Evolutionary conservation across 2,888 invertebrate species (phyloP), one percentile per base, ranked within the genome.

Genomic region (Gymnocheta viridis): DNA sequence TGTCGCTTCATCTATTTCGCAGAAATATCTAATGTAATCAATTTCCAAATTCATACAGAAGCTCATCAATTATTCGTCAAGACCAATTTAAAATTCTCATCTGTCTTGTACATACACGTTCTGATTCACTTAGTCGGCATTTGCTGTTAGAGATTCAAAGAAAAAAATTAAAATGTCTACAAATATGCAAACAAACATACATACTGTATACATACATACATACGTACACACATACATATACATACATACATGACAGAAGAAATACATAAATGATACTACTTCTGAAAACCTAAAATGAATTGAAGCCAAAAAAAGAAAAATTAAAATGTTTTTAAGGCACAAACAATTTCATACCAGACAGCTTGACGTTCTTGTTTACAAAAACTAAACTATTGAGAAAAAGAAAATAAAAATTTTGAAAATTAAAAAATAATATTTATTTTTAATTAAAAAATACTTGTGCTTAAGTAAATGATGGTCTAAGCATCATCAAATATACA

Each of bases 341-440:
- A 35, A 64, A 58, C 44, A 82, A 82, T 32, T 14, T 22, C 38
- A 60, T 54, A 35, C 60, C 83, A 84, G 83, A 84, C 83, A 80
- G 77, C 72, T 73, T 84, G 83, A 84, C 83, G 83, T 70, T 76
- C 7, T 41, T 62, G 66, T 64, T 49, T 58, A 24, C 41, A 41
- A 54, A 41, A 49, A 58, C 1, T 35, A 51, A 69, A 62, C 2
- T 49, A 27, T 22, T 38, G n/a, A 49, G 17, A 60, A 14, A 60
- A 14, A 51, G 49, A 38, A 35, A 72, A 12, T 19, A 44, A 35
- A 47, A 24, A 27, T 38, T 9, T 29, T 17, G 14, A 56, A 49
- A 73, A 73, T 66, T 66, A 66, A 80, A 69, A 73, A 67, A 67
- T 67, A 81, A 81, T 67, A 67, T 74, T 81, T 81, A 74, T 74